Evolutionary conservation across 2,888 invertebrate genomes (phyloP).

Genomic region (Agrotis puta): DNA sequence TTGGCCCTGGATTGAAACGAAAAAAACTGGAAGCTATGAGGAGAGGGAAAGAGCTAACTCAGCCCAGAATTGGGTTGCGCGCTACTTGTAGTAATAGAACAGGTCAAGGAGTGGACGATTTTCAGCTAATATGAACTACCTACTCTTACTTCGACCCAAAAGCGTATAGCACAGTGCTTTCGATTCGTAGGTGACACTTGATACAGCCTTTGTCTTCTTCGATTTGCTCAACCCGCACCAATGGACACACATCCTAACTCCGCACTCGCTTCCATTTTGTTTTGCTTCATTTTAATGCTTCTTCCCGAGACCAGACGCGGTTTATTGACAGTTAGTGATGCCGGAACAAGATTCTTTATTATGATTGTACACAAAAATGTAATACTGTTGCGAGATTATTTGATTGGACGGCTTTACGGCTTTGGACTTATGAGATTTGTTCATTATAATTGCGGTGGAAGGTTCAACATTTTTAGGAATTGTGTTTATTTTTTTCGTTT

Average conservation of each 20-base stretch:
- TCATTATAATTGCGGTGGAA: constrained; percentile 51
- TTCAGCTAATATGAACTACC: too few species aligned
- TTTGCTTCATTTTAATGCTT: constrained; percentile 57
- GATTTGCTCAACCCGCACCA: background rate
- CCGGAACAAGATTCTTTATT: constrained; percentile 68
- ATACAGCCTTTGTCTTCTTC: too few species aligned
- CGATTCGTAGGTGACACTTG: too few species aligned
- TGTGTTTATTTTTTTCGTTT: constrained; percentile 16
- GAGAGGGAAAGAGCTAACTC: too few species aligned
- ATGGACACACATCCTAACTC: constrained; percentile 28
- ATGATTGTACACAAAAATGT: constrained; percentile 69
- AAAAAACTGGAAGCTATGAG: too few species aligned
- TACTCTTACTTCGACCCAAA: too few species aligned
- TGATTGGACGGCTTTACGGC: constrained; percentile 59
- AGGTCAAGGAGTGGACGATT: too few species aligned
- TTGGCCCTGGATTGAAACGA: too few species aligned
- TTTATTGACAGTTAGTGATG: constrained; percentile 65
- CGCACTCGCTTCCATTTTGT: constrained; percentile 52
- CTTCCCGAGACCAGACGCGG: constrained; percentile 51
- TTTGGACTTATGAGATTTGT: constrained; percentile 42
- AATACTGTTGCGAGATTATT: constrained; percentile 52
- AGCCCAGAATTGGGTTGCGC: too few species aligned
- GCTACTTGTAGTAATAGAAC: too few species aligned
- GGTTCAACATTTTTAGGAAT: constrained; percentile 33
- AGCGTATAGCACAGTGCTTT: too few species aligned